A percentile compares a stretch with the other conserved stretches of the same genome.
Evolutionary conservation across 2,797 vertebrate species (phyloP).

Genomic region (Sebastiscus tertius): DNA sequence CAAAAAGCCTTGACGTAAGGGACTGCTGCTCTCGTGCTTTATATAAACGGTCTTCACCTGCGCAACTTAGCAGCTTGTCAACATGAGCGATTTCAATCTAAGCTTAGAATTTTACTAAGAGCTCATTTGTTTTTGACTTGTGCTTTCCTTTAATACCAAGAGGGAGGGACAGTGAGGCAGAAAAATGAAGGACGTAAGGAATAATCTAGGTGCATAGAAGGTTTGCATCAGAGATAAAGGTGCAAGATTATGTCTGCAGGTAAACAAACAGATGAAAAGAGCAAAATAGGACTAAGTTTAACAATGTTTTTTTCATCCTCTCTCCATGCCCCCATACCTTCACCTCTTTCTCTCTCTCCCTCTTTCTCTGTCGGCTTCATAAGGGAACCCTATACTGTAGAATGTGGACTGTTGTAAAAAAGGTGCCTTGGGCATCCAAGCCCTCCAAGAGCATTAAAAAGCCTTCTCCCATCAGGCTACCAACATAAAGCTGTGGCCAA

Average conservation of each 20-base stretch:
- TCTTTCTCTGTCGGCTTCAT: slow-evolving; percentile 42
- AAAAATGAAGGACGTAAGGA: neutral
- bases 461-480: slow-evolving; percentile 63
- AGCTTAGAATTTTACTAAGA: neutral
- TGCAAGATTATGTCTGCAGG: neutral
- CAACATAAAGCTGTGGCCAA: slow-evolving; percentile 40
- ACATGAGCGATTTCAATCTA: neutral
- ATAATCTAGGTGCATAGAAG: neutral
- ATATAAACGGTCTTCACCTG: slow-evolving; percentile 28
- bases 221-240: slow-evolving; percentile 3
- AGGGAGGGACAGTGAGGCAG: neutral
- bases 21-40: slow-evolving; percentile 9
- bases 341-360: neutral
- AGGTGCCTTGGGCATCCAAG: slow-evolving; percentile 60
- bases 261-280: slow-evolving; percentile 19
- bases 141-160: neutral
- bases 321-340: slow-evolving; percentile 4
- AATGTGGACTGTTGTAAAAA: slow-evolving; percentile 70
- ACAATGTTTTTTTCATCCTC: slow-evolving; percentile 51
- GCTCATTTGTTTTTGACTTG: neutral
- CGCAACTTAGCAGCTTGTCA: slow-evolving; percentile 8
- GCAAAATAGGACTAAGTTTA: slow-evolving; percentile 40
- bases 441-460: slow-evolving; percentile 70
- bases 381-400: slow-evolving; percentile 63
- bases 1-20: slow-evolving; percentile 26